A percentile compares a stretch with the other conserved stretches of the same genome.
Evolutionary conservation across 2,113 vertebrate genomes (phyloP).

Genomic region (Dasyornis broadbenti): DNA sequence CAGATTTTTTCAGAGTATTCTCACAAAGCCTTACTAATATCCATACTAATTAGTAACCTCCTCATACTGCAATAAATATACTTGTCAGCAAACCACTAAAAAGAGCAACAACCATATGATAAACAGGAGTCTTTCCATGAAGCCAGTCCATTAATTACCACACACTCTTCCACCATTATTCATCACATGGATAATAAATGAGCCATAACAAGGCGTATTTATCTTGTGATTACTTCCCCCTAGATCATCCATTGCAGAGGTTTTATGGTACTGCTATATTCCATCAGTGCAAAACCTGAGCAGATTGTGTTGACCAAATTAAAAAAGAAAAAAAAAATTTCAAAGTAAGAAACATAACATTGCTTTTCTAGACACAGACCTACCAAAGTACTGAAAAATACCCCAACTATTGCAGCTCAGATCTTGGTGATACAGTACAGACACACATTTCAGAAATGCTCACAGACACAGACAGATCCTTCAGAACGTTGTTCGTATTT

Average conservation of each 20-base stretch:
- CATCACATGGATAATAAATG: conserved; percentile 2
- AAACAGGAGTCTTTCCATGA: conserved; percentile 1
- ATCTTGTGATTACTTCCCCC: background rate
- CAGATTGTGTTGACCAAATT: background rate
- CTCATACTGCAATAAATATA: background rate
- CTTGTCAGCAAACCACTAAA: background rate
- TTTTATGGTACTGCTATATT: background rate
- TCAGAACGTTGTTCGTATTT: background rate
- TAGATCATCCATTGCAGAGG: background rate
- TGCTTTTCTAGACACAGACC: background rate
- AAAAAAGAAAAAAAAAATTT: background rate
- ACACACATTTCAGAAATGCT: background rate
- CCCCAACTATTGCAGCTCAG: background rate
- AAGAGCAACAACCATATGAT: background rate
- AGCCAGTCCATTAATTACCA: background rate
- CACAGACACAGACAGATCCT: background rate
- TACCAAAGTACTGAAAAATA: background rate
- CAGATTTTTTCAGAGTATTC: background rate
- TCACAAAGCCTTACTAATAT: background rate
- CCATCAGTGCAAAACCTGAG: background rate
- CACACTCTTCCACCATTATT: background rate
- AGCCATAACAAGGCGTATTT: conserved; percentile 3
- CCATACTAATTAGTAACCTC: background rate
- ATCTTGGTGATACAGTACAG: background rate
- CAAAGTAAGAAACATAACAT: background rate